A percentile compares a stretch with the other conserved stretches of the same genome.
These are phyloP conservation scores for Helogale parvula DNA, from an alignment of 2,113 vertebrate genomes.

Conservation along the genomic window DNA sequence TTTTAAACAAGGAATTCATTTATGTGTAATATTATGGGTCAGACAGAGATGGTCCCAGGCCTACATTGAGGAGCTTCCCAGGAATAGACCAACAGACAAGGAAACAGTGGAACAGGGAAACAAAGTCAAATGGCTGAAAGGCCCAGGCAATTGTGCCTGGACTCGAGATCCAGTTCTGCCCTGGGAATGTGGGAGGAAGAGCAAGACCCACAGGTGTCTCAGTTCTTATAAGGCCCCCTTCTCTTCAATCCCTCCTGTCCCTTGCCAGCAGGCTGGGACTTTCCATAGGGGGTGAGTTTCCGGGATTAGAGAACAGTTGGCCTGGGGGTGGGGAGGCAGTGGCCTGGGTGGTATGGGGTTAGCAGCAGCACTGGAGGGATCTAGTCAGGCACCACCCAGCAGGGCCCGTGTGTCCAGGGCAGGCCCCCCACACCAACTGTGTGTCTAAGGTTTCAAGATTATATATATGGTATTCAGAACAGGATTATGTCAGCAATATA, in stretches of 20 bases:
- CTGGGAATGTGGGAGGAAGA: not conserved
- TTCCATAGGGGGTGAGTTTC: not conserved
- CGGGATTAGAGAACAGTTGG: not conserved
- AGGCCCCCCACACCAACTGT: slow-evolving; percentile 73
- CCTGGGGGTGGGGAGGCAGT: not conserved
- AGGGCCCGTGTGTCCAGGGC: slow-evolving; percentile 56
- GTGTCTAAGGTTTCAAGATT: not conserved
- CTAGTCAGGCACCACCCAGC: slow-evolving; percentile 68
- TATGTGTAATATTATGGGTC: slow-evolving; percentile 34
- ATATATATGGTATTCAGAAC: not conserved
- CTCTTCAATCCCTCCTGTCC: not conserved
- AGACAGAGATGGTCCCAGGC: not conserved
- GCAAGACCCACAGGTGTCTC: not conserved
- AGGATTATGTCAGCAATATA: not conserved
- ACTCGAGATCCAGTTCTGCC: not conserved
- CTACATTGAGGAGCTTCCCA: not conserved
- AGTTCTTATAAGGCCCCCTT: not conserved
- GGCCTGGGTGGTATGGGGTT: not conserved
- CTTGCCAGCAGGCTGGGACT: not conserved
- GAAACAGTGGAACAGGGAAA: not conserved
- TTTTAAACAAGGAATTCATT: slow-evolving; percentile 35
- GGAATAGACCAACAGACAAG: not conserved
- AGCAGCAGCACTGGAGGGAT: slow-evolving; percentile 70
- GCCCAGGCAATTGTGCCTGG: not conserved
- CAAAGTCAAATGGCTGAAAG: not conserved